Evolutionary conservation across 2,888 invertebrate genomes (phyloP).

Genomic region (Tinea semifulvella): DNA sequence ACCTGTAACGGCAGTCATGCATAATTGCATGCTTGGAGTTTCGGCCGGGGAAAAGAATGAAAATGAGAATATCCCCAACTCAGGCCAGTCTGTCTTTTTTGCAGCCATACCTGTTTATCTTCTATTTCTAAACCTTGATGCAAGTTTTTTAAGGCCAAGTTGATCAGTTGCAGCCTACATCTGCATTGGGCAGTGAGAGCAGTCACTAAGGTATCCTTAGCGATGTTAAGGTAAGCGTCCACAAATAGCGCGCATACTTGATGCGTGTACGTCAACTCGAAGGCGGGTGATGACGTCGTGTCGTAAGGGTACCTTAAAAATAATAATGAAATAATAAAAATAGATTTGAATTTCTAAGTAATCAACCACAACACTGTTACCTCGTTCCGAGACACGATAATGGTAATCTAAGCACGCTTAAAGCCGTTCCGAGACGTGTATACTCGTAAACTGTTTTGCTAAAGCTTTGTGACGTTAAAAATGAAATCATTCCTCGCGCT

Average conservation of each 20-base stretch:
- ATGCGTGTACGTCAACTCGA: constrained; percentile 51
- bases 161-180: constrained; percentile 52
- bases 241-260: constrained; percentile 50
- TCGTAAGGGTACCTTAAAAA: constrained; percentile 53
- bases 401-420: no score
- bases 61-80: neutral
- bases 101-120: neutral
- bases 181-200: constrained; percentile 53
- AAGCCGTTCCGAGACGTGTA: no score
- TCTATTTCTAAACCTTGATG: constrained; percentile 24
- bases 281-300: constrained; percentile 39
- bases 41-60: no score
- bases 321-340: neutral
- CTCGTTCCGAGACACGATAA: no score
- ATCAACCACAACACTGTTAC: no score
- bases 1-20: no score
- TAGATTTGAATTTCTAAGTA: no score
- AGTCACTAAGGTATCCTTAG: constrained; percentile 53
- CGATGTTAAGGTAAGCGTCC: constrained; percentile 56
- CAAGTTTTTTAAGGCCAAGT: constrained; percentile 36
- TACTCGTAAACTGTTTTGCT: no score
- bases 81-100: neutral
- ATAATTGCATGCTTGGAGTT: no score
- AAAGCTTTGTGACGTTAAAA: no score
- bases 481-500: no score